Base-by-base conservation (phyloP, 2,113 vertebrate genomes). In the Tichodroma muraria region DNA sequence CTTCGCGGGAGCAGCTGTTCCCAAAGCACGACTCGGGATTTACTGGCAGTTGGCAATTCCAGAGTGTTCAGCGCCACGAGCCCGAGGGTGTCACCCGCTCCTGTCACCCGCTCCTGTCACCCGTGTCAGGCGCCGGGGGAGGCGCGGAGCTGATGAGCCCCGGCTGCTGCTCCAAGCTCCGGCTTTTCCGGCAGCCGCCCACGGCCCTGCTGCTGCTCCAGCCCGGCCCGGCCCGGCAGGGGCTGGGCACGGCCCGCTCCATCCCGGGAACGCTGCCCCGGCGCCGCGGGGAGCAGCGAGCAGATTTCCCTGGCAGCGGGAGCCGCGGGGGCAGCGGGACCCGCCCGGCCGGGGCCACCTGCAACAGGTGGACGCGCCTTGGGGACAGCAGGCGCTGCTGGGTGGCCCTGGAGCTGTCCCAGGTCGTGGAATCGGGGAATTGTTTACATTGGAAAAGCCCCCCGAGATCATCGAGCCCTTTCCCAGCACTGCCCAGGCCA, bases 401-500 rank as follows among this genome's bases (percentile, higher is more conserved):
- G 10, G 69, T 9, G n/a, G 31, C 14, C 69, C 45, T 11, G 0
- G 42, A 71, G 56, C 22, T 0, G 42, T 0, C 9, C 60, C 21
- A 68, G 24, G 1, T 5, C 0, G 0, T 1, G 23, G 52, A 9
- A 28, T 16, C 44, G 2, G 24, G 53, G 77, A 12, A 4, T 45
- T 66, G 77, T n/a, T 75, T 24, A 12, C 3, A 0, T 4, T 3
- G 71, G 49, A 56, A 70, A 49, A 63, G 18, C 6, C 3, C 2
- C 19, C 15, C 15, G 3, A 3, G 52, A 11, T 8, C 9, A 5
- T 2, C 0, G 44, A 73, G 77, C 5, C 7, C 50, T 0, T 11
- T 42, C 10, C 27, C 66, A 5, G 66, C 57, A 0, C 14, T 18
- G 75, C 20, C 56, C 10, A 40, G 37, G 63, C 53, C 63, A 2